Evolutionary conservation across 2,888 invertebrate species (phyloP).

Genomic region (Machimus rusticus): DNA sequence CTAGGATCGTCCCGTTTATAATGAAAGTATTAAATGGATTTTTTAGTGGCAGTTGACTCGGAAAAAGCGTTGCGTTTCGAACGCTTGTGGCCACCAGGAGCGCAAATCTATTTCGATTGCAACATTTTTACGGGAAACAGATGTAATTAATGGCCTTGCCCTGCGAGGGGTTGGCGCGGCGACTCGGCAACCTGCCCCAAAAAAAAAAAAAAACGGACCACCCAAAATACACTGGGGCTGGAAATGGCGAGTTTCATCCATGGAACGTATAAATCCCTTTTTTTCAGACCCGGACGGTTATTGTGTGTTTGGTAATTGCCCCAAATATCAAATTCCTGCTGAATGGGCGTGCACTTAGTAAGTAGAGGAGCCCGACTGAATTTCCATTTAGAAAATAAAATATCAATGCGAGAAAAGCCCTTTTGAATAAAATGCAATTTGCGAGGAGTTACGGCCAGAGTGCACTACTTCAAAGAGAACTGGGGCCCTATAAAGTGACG

Average conservation of each 20-base stretch:
- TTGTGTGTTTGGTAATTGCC: not conserved
- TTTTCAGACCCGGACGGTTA: not conserved
- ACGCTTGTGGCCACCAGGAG: not conserved
- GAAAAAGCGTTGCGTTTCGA: not conserved
- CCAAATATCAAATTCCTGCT: not conserved
- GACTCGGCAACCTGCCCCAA: not conserved
- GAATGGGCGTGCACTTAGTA: not conserved
- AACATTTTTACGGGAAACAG: not conserved
- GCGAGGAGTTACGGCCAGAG: not conserved
- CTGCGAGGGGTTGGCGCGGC: not conserved
- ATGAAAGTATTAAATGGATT: not conserved
- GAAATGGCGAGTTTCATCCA: not conserved
- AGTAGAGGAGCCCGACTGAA: not conserved
- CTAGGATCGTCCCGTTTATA: not conserved
- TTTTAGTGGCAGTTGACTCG: not conserved
- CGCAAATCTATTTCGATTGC: not conserved
- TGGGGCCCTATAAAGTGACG: not conserved
- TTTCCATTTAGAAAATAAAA: not conserved
- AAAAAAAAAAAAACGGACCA: not conserved
- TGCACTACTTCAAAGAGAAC: conserved; percentile 8
- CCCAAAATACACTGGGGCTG: not conserved
- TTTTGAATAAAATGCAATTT: conserved; percentile 2
- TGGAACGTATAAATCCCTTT: not conserved
- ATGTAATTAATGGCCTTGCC: not conserved
- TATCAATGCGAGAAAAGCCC: not conserved